Evolutionary conservation across 2,113 vertebrate genomes (phyloP).

Genomic region (Amphiprion percula): DNA sequence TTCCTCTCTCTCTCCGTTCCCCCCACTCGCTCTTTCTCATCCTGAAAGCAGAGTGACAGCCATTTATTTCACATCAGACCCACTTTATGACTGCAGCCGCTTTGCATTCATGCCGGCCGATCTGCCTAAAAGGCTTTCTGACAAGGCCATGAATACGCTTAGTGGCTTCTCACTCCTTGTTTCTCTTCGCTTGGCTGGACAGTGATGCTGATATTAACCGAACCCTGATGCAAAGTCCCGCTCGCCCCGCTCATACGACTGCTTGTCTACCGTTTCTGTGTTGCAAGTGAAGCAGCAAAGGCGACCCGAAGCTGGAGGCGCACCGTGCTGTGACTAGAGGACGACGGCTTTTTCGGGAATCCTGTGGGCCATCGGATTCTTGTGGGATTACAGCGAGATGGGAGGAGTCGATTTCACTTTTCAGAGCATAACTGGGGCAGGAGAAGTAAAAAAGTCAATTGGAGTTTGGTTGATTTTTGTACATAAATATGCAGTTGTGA

Average conservation of each 20-base stretch:
- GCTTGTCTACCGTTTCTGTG: constrained; percentile 39
- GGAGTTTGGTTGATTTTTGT: too few species aligned
- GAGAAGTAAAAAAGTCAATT: too few species aligned
- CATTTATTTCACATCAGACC: constrained; percentile 80
- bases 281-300: constrained; percentile 24
- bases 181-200: constrained; percentile 71
- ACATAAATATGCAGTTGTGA: too few species aligned
- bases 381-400: too few species aligned
- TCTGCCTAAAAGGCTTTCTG: constrained; percentile 78
- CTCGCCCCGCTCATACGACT: constrained; percentile 35
- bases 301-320: constrained; percentile 3
- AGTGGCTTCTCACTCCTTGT: constrained; percentile 68
- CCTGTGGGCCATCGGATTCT: too few species aligned
- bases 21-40: constrained; percentile 5
- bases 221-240: constrained; percentile 62
- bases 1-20: neutral
- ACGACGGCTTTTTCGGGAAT: neutral
- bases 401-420: too few species aligned
- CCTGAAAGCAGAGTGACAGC: constrained; percentile 66
- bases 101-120: constrained; percentile 72
- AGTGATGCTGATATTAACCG: constrained; percentile 73
- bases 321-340: neutral
- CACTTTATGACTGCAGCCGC: constrained; percentile 73
- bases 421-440: too few species aligned
- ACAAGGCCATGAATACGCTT: constrained; percentile 81